These are phyloP conservation scores for Catharus bicknelli DNA, from an alignment of 2,113 vertebrate species.

Conservation along the genomic window DNA sequence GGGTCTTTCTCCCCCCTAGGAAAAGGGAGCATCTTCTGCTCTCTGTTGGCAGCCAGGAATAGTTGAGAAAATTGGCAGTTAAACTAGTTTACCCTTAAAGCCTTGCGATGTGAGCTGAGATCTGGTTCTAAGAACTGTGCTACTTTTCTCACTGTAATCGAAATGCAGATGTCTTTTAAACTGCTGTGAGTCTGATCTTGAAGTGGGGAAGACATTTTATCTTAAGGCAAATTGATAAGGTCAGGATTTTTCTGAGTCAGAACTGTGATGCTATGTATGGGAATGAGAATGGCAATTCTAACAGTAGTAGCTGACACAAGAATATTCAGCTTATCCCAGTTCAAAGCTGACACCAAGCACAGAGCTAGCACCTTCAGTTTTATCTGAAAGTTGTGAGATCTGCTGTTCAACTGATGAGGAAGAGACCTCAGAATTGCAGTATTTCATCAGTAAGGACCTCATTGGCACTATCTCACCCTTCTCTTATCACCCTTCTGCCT, in stretches of 20 bases:
- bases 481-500: neutral
- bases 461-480: neutral
- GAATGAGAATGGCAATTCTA: neutral
- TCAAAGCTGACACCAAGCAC: neutral
- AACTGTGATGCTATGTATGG: neutral
- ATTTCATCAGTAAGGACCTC: neutral
- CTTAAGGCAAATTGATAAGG: neutral
- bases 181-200: neutral
- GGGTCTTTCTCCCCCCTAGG: neutral
- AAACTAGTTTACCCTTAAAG: neutral
- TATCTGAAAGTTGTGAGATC: neutral
- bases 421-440: neutral
- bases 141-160: neutral
- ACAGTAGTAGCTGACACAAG: neutral
- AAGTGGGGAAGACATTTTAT: neutral
- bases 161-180: neutral
- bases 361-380: neutral
- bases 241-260: neutral
- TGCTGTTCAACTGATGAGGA: neutral
- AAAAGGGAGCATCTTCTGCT: neutral
- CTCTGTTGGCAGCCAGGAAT: neutral
- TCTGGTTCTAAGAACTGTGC: neutral
- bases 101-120: neutral
- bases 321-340: neutral
- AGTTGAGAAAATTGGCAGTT: neutral